A percentile compares a stretch with the other conserved stretches of the same genome.
Evolutionary conservation across 2,888 invertebrate genomes (phyloP).

Genomic region (Spatulosminthurus flaviceps): DNA sequence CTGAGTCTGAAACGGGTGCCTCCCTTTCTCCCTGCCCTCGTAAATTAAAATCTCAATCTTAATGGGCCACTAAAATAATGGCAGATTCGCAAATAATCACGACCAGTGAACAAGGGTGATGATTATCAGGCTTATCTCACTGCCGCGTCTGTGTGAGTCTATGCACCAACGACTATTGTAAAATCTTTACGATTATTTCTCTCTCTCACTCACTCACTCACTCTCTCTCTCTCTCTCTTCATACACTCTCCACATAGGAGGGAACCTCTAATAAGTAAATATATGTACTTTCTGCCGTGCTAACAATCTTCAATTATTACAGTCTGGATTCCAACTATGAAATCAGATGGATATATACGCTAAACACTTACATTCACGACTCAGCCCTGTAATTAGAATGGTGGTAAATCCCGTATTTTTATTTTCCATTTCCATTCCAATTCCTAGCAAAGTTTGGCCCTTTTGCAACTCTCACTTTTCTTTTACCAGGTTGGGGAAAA

Average conservation of each 20-base stretch:
- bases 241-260: not conserved
- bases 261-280: slow-evolving; percentile 10
- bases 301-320: slow-evolving; percentile 11
- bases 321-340: too few relatives aligned
- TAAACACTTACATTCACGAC: not conserved
- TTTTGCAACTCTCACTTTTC: too few relatives aligned
- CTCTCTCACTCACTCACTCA: not conserved
- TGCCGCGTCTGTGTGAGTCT: not conserved
- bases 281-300: slow-evolving; percentile 13
- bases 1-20: slow-evolving; percentile 27
- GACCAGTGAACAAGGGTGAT: slow-evolving; percentile 46
- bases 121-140: slow-evolving; percentile 45
- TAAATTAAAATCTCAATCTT: slow-evolving; percentile 49
- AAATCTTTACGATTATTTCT: slow-evolving; percentile 18
- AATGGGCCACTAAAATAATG: slow-evolving; percentile 47
- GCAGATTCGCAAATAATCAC: slow-evolving; percentile 49
- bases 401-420: not conserved
- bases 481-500: too few relatives aligned
- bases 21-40: slow-evolving; percentile 42
- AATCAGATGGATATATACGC: not conserved
- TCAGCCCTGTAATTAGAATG: not conserved
- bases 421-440: too few relatives aligned
- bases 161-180: not conserved
- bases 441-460: too few relatives aligned
- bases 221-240: too few relatives aligned